phyloP scores from a whole-genome alignment of 1,140 invertebrate genomes.

The Bombus confusus region DNA sequence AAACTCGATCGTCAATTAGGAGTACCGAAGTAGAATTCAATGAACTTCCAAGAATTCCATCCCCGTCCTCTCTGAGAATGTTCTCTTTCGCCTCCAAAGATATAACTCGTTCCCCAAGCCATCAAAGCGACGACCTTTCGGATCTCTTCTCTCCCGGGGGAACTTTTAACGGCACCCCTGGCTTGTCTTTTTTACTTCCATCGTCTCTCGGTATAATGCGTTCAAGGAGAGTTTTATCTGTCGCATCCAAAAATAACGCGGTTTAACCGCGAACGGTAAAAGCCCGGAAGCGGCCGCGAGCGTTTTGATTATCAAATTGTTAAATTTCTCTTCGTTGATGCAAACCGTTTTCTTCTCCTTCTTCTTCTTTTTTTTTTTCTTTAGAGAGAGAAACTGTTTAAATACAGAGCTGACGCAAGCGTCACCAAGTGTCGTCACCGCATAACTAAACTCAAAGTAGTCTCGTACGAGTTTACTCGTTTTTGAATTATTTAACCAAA shows the following conservation, averaged over 20 bases:
- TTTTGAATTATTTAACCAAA: not conserved
- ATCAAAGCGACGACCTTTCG: conserved; percentile 6
- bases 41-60: conserved; percentile 14
- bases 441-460: too few relatives aligned
- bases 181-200: conserved; percentile 10
- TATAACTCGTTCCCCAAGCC: conserved; percentile 24
- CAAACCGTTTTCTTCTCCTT: not conserved
- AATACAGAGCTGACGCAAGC: not conserved
- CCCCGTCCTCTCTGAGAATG: not conserved
- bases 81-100: not conserved
- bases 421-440: not conserved
- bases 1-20: conserved; percentile 6
- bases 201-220: conserved; percentile 23
- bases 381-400: not conserved
- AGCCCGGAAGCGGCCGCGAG: conserved; percentile 49
- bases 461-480: not conserved
- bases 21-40: not conserved
- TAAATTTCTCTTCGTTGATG: not conserved
- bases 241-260: conserved; percentile 45
- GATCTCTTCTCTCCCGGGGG: not conserved
- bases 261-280: conserved; percentile 23
- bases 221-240: conserved; percentile 39
- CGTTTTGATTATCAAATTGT: conserved; percentile 53
- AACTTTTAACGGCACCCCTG: conserved; percentile 15
- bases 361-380: too few relatives aligned